Conservation (phyloP, 2,797 vertebrate species). For the Decapterus maruadsi region DNA sequence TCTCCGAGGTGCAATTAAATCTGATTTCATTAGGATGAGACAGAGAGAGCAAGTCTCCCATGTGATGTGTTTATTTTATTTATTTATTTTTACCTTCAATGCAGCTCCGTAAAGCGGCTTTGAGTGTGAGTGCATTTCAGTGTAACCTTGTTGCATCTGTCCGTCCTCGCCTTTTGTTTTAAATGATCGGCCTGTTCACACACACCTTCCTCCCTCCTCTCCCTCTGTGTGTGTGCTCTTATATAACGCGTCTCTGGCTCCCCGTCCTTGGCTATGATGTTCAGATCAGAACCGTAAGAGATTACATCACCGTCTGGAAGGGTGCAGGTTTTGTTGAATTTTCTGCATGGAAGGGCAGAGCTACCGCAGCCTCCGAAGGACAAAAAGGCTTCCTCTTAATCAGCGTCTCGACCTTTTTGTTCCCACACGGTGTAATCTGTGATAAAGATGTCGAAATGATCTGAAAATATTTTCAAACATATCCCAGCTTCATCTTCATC, state of each 20-base stretch:
- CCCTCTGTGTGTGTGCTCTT: constrained; percentile 44
- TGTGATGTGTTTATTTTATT: constrained; percentile 24
- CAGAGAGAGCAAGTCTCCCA: neutral
- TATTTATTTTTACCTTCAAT: constrained; percentile 40
- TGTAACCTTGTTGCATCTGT: neutral
- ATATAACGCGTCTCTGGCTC: constrained; percentile 65
- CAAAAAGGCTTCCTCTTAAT: constrained; percentile 31
- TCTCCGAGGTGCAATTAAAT: constrained; percentile 53
- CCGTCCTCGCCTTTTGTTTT: constrained; percentile 29
- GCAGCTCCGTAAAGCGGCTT: constrained; percentile 10
- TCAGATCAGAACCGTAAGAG: constrained; percentile 70
- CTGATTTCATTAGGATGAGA: constrained; percentile 48
- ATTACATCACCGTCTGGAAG: constrained; percentile 82
- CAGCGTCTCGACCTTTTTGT: neutral
- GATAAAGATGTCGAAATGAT: constrained; percentile 1
- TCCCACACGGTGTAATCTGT: neutral
- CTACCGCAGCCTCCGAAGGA: constrained; percentile 42
- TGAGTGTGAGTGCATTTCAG: constrained; percentile 23
- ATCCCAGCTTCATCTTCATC: neutral
- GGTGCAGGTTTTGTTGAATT: constrained; percentile 66
- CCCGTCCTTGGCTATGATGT: constrained; percentile 60
- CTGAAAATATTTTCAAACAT: neutral
- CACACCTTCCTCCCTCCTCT: constrained; percentile 22
- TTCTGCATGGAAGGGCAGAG: constrained; percentile 49
- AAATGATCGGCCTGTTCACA: constrained; percentile 45